A percentile compares a stretch with the other conserved stretches of the same genome.
Conservation (phyloP, 1,140 invertebrate species). For the Paramacrobiotus metropolitanus region DNA sequence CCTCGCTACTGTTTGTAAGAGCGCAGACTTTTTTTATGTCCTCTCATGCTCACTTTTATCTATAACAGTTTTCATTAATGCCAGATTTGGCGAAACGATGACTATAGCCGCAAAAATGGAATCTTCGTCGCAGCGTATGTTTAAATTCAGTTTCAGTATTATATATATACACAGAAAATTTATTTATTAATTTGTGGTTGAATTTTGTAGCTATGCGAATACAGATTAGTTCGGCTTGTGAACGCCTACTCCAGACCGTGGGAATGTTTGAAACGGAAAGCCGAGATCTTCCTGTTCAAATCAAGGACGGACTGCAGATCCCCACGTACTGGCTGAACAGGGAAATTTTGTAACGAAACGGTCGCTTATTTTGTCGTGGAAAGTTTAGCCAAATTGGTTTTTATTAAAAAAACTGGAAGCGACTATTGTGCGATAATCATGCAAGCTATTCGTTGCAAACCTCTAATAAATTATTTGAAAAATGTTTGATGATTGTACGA, state of each 20-base stretch:
- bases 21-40: too few relatives aligned
- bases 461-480: too few relatives aligned
- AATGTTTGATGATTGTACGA: too few relatives aligned
- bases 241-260: background rate
- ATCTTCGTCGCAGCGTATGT: constrained; percentile 6
- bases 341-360: too few relatives aligned
- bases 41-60: too few relatives aligned
- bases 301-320: background rate
- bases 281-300: background rate
- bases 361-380: too few relatives aligned
- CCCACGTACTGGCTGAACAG: background rate
- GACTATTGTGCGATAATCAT: too few relatives aligned
- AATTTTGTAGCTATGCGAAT: background rate
- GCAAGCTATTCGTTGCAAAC: too few relatives aligned
- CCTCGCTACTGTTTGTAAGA: background rate
- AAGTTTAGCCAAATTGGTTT: too few relatives aligned
- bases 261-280: background rate
- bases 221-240: background rate
- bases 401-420: too few relatives aligned
- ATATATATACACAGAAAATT: background rate
- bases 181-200: background rate
- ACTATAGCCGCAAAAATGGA: constrained; percentile 16
- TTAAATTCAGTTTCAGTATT: too few relatives aligned
- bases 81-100: constrained; percentile 8
- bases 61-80: too few relatives aligned